Conservation (phyloP, 2,113 vertebrate genomes). For the Microtus oregoni region DNA sequence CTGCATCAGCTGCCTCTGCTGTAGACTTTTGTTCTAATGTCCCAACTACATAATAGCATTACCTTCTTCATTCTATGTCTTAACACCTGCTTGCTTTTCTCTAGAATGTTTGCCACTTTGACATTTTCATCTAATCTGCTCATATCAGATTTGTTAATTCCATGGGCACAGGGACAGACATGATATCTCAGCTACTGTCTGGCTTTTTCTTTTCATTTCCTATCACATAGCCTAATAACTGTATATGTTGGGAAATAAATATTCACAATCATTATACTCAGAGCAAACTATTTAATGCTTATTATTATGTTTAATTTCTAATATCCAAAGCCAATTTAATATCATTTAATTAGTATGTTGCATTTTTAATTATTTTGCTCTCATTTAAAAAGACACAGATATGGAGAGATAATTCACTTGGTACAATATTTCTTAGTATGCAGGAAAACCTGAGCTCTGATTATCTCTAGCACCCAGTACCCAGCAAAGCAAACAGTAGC, state of each 20-base stretch:
- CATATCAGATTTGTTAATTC: neutral
- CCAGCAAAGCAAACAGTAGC: neutral
- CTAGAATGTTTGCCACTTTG: neutral
- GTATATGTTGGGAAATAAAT: neutral
- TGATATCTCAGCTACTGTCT: neutral
- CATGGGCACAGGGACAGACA: neutral
- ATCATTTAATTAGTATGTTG: neutral
- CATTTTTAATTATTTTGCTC: neutral
- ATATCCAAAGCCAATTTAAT: neutral
- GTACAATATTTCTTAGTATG: neutral
- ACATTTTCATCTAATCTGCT: neutral
- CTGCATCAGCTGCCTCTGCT: neutral
- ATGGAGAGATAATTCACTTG: neutral
- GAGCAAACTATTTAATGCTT: slow-evolving; percentile 33
- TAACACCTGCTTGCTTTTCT: neutral
- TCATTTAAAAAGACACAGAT: neutral
- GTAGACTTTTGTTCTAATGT: neutral
- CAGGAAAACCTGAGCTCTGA: neutral
- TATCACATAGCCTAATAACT: neutral
- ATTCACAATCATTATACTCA: neutral
- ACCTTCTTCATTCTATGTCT: neutral
- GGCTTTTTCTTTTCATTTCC: neutral
- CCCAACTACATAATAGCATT: neutral
- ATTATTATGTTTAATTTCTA: neutral
- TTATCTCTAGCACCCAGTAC: neutral